Evolutionary conservation across 2,888 invertebrate genomes (phyloP).

Genomic region (Adelognathus sp.): DNA sequence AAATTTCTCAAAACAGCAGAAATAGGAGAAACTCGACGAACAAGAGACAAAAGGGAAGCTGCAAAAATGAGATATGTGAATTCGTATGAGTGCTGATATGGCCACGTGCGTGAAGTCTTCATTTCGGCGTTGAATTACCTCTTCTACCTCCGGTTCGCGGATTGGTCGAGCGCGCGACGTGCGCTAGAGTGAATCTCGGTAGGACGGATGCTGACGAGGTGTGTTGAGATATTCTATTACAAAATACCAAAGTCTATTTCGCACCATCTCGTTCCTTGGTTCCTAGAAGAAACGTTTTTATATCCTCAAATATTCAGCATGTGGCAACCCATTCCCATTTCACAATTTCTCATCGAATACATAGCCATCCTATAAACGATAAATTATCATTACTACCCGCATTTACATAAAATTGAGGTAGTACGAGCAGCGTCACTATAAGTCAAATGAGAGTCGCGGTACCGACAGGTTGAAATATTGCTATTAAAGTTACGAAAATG

Average conservation of each 20-base stretch:
- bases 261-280: conserved; percentile 7
- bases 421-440: too few relatives aligned
- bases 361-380: too few relatives aligned
- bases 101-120: conserved; percentile 9
- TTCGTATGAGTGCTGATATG: conserved; percentile 14
- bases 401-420: too few relatives aligned
- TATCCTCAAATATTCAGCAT: neutral
- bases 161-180: conserved; percentile 6
- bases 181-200: neutral
- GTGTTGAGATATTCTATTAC: conserved; percentile 21
- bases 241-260: conserved; percentile 19
- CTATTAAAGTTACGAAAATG: too few relatives aligned
- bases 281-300: neutral
- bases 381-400: too few relatives aligned
- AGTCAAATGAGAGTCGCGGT: too few relatives aligned
- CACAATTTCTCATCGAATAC: neutral
- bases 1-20: neutral
- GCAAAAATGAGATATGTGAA: neutral
- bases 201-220: conserved; percentile 23
- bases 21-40: neutral
- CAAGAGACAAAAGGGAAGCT: neutral
- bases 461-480: too few relatives aligned
- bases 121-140: conserved; percentile 26
- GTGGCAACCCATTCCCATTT: neutral
- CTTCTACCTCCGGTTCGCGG: neutral